Base-by-base conservation (phyloP, 2,113 vertebrate species). In the Microcebus murinus region DNA sequence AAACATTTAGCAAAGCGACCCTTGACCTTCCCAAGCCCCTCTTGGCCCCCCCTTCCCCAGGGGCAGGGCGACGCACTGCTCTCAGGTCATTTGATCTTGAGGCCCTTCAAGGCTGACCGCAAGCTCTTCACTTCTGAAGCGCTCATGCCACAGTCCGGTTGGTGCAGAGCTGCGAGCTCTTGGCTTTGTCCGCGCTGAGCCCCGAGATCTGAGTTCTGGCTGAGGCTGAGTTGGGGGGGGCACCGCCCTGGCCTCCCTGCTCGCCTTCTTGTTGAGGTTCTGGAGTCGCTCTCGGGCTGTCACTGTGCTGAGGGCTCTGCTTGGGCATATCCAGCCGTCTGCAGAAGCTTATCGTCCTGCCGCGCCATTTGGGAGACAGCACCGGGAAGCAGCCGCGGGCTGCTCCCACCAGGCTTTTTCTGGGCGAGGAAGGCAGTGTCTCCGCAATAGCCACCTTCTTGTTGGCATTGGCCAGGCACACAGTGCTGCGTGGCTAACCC, bases 401-500 rank as follows among this genome's bases (percentile, higher is more conserved):
- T 42, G 71, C 71, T 45, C 36, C 39, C 39, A 45, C 39, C 23
- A 73, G 23, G 39, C 36, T 27, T 42, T 25, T 73, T 73, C 39
- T 73, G 45, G 45, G 39, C 15, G 23, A 14, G 39, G 39, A 29
- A 73, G 25, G 61, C 61, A 27, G 61, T 25, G 11, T 63, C 25
- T 63, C 25, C 45, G 25, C 39, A 25, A 8, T 1, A 25, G 39
- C 71, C 71, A 3, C 45, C 71, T 25, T 73, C 39, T 73, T 45
- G 39, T 73, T 29, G 71, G 71, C 70, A 42, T 45, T 13, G 42
- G 71, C 39, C 71, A 29, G 71, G 90, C 99, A 99, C 86, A 99
- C 97, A 0, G 99, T 99, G 98, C 99, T 99, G 98, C 99, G 0
- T 99, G 99, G 97, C 99, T 99, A 71, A 99, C 99, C 99, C 99